Evolutionary conservation across 2,113 vertebrate species (phyloP).

Genomic region (Lagenorhynchus albirostris): DNA sequence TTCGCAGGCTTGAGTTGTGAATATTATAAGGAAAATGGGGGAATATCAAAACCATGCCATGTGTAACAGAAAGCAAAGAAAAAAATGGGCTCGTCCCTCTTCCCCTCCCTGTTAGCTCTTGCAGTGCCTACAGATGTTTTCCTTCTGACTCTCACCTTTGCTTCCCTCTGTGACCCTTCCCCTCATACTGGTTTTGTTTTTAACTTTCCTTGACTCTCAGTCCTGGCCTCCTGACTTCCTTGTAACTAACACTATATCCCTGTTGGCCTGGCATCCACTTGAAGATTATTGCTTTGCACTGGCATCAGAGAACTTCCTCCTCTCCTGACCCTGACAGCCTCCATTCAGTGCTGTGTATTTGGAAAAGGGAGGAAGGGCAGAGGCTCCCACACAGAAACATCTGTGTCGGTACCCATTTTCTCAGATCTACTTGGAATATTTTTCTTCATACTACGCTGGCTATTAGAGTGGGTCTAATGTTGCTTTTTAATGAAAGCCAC

Average conservation of each 20-base stretch:
- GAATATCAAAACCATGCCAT: conserved; percentile 28
- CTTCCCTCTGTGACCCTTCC: conserved; percentile 62
- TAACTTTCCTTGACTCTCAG: conserved; percentile 65
- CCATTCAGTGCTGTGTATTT: conserved; percentile 35
- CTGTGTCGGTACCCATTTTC: conserved; percentile 41
- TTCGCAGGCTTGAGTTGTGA: conserved; percentile 9
- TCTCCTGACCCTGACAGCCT: conserved; percentile 54
- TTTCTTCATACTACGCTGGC: conserved; percentile 17
- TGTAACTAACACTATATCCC: conserved; percentile 65
- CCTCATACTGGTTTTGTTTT: conserved; percentile 72
- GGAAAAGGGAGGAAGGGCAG: conserved; percentile 38
- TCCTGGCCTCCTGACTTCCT: conserved; percentile 56
- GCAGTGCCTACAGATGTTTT: conserved; percentile 65
- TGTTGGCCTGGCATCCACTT: conserved; percentile 59
- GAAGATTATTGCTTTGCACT: conserved; percentile 65
- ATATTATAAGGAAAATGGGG: neutral
- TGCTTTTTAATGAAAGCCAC: conserved; percentile 64
- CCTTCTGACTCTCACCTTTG: conserved; percentile 60
- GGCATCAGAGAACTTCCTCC: conserved; percentile 62
- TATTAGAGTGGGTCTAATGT: conserved; percentile 28
- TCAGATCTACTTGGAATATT: conserved; percentile 47
- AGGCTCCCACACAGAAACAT: conserved; percentile 42
- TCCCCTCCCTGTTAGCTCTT: neutral
- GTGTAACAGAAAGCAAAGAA: neutral
- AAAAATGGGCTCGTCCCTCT: neutral